Evolutionary conservation across 2,888 invertebrate genomes (phyloP), one percentile per base, ranked within the genome.

Genomic region (Rugalucina vietnamica): DNA sequence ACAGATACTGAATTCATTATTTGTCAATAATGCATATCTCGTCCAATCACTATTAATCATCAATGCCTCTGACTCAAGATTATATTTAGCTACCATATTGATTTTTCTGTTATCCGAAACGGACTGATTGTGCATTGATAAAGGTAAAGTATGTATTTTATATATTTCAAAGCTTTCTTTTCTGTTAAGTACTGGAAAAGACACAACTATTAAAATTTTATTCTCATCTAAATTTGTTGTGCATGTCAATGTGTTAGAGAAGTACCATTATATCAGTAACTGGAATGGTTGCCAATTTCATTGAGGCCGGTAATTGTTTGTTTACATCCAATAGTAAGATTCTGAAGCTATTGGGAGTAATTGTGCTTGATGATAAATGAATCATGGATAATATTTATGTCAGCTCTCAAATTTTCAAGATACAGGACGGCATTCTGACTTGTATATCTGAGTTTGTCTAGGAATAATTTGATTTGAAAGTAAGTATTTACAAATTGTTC

Each of bases 221-320:
- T 78, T 4, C 10, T 32, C 49, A 60, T 78, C 65, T n/a, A 82
- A n/a, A 57, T 75, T 70, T 8, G 75, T n/a, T 21, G 36, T 70
- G 75, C 82, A 78, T n/a, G 72, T 50, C 18, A 77, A 18, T 36
- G 37, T 73, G 27, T 79, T 75, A 50, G 74, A 78, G 43, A 72
- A 79, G 72, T 82, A 73, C 82, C 79, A 82, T n/a, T 49, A 79
- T 82, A 32, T 79, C 37, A n/a, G n/a, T 54, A 21, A 24, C 43
- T 21, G 82, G 82, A 72, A 69, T 54, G n/a, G 5, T 54, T 37
- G 80, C 60, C 36, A 82, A 60, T 78, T 74, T 34, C 18, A 78
- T 24, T 21, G 32, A 71, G 18, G 18, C 24, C 5, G 73, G 78
- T 60, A 43, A 14, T 69, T 77, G 54, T 18, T 24, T 5, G 39